phyloP scores from a whole-genome alignment of 2,113 vertebrate genomes.

The Podarcis cretensis region DNA sequence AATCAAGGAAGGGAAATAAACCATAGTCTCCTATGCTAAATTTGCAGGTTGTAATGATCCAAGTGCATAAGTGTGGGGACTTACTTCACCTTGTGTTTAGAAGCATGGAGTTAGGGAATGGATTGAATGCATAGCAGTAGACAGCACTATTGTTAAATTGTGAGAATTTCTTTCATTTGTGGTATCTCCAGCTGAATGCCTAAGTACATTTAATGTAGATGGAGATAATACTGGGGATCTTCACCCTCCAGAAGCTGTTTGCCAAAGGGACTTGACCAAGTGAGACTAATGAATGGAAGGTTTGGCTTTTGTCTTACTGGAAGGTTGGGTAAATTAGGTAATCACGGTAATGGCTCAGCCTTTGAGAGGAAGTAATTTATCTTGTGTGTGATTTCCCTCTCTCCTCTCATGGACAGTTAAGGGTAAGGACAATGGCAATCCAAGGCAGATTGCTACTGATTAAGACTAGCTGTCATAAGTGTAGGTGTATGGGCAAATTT shows the following conservation, averaged over 20 bases:
- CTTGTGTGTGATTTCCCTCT: not conserved
- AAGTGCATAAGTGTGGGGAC: not conserved
- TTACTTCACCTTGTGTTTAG: not conserved
- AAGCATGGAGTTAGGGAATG: not conserved
- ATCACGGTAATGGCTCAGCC: not conserved
- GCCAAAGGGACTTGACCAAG: not conserved
- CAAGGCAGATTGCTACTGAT: not conserved
- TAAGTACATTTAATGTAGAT: not conserved
- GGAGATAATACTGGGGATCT: not conserved
- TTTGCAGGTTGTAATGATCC: not conserved
- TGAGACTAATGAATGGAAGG: not conserved
- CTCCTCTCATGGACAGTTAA: not conserved
- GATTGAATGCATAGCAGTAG: not conserved
- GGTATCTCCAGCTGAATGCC: not conserved
- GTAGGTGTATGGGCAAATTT: not conserved
- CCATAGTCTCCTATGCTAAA: not conserved
- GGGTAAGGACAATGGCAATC: not conserved
- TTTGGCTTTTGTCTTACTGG: not conserved
- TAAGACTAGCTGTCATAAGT: not conserved
- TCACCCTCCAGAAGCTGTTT: not conserved
- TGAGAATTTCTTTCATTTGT: not conserved
- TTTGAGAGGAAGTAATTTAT: not conserved
- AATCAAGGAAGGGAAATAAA: not conserved
- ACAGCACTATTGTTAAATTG: not conserved
- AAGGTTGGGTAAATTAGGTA: not conserved